phyloP scores from a whole-genome alignment of 1,140 invertebrate species.

The Melitaea cinxia region DNA sequence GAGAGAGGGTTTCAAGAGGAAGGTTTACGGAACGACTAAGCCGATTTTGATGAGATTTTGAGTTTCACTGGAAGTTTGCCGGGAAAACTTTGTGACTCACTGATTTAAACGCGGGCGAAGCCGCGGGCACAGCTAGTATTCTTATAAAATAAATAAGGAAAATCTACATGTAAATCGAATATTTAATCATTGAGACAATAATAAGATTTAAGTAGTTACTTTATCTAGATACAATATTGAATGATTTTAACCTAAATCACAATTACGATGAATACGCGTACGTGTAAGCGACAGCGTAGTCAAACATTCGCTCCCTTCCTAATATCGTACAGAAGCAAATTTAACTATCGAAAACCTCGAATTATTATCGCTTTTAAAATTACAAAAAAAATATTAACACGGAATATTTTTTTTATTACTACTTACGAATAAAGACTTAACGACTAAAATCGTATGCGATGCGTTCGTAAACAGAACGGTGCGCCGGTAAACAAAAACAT shows the following conservation, averaged over 20 bases:
- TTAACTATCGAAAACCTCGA: constrained; percentile 41
- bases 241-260: constrained; percentile 53
- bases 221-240: constrained; percentile 32
- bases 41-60: too few species aligned
- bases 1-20: too few species aligned
- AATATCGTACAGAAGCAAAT: constrained; percentile 24
- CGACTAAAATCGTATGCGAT: constrained; percentile 27
- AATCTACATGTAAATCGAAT: constrained; percentile 41
- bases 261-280: constrained; percentile 42
- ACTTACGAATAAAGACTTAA: constrained; percentile 5
- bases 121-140: too few species aligned
- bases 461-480: constrained; percentile 25
- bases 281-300: constrained; percentile 47
- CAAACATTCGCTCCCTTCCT: constrained; percentile 17
- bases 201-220: constrained; percentile 36
- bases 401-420: constrained; percentile 9
- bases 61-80: too few species aligned
- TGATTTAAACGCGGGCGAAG: too few species aligned
- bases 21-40: too few species aligned
- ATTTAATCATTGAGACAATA: constrained; percentile 40
- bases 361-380: constrained; percentile 28
- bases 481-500: constrained; percentile 52
- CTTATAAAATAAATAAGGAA: constrained; percentile 49
- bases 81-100: too few species aligned
- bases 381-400: constrained; percentile 26